Evolutionary conservation across 2,888 invertebrate species (phyloP), one percentile per base, ranked within the genome.

Genomic region (Platycnemis pennipes): DNA sequence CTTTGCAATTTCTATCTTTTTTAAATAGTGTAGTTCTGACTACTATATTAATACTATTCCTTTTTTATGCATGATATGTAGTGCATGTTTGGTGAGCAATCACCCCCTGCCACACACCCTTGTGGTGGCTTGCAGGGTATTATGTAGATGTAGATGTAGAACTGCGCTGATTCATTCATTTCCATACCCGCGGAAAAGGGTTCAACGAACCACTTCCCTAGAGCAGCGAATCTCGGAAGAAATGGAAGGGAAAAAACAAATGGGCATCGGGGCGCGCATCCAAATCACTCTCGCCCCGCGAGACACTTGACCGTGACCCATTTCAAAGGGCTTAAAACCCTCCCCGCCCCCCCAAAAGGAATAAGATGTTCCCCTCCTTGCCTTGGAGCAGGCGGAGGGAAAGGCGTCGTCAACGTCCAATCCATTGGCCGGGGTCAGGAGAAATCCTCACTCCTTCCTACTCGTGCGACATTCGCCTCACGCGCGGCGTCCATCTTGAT

Each of bases 381-480:
- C n/a, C n/a, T n/a, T n/a, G 56, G 56, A 22, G 22, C 19, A 56
- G 56, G 56, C 0, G 37, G 56, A 37, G 42, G 49, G 31, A 45
- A n/a, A n/a, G n/a, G 42, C 13, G 63, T 42, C 63, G 45, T 87
- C 87, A 87, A 87, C 87, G 46, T 26, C 56, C 91, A 8, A 44
- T 44, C 63, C 63, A 91, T 91, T 91, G 91, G 91, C 91, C n/a
- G 91, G 91, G 91, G 91, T 91, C 91, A 91, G 91, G 91, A 77
- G 77, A 63, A 26, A 77, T 11, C 77, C 77, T 31, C 77, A 37
- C 37, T 77, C 13, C 11, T 26, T 87, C n/a, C 91, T 53, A 22
- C 31, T 63, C 31, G 63, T 91, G 44, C 91, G 44, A 45, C 63
- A 91, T 91, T 91, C 91, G 91, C 19, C 63, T 91, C 91, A 91